Evolutionary conservation across 2,888 invertebrate species (phyloP).

Genomic region (Perithous albicinctus): DNA sequence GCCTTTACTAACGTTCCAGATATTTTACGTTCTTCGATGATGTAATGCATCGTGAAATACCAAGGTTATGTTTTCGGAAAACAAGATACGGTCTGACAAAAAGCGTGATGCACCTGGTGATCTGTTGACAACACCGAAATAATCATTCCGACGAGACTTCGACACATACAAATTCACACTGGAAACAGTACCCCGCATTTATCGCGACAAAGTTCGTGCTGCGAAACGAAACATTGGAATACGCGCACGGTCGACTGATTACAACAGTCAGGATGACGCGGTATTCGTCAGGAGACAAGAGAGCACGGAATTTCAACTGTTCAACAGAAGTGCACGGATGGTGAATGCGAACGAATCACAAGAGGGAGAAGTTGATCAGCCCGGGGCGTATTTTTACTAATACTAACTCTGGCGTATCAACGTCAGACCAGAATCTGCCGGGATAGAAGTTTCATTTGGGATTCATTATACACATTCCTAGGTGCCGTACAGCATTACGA

Average conservation of each 20-base stretch:
- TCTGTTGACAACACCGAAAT: background rate
- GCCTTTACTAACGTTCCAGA: background rate
- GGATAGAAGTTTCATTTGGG: background rate
- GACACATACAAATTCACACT: background rate
- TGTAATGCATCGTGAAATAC: background rate
- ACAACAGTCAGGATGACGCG: slow-evolving; percentile 40
- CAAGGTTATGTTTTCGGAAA: background rate
- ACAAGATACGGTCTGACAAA: background rate
- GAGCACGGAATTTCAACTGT: slow-evolving; percentile 20
- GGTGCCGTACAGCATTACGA: background rate
- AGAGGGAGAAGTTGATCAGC: slow-evolving; percentile 36
- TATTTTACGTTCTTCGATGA: background rate
- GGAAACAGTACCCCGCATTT: background rate
- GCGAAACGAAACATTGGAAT: background rate
- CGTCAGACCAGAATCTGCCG: background rate
- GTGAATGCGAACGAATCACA: slow-evolving; percentile 1
- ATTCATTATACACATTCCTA: background rate
- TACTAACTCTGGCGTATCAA: background rate
- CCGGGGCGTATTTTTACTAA: slow-evolving; percentile 24
- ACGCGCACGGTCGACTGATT: slow-evolving; percentile 34
- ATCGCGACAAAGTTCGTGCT: slow-evolving; percentile 1
- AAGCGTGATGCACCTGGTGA: background rate
- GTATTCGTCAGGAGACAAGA: slow-evolving; percentile 18
- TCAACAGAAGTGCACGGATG: slow-evolving; percentile 13
- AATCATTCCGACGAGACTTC: background rate